phyloP scores from a whole-genome alignment of 1,140 invertebrate genomes.

The Drosophila setifemur region DNA sequence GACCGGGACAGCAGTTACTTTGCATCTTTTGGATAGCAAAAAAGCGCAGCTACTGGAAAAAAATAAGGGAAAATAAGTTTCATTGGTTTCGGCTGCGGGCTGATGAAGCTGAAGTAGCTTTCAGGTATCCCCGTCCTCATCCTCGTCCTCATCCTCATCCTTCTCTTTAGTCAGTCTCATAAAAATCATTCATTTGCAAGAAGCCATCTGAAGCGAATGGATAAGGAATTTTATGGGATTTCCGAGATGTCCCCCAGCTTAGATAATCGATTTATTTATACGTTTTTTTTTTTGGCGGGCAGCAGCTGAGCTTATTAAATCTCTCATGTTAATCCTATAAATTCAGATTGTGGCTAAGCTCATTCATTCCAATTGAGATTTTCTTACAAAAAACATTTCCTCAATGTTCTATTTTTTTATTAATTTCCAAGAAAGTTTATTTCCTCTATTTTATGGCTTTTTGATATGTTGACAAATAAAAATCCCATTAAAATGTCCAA shows the following conservation, averaged over 20 bases:
- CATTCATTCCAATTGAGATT: neutral
- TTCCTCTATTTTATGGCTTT: neutral
- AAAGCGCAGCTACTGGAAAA: conserved; percentile 2
- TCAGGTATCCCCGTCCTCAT: conserved; percentile 17
- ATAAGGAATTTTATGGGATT: conserved; percentile 5
- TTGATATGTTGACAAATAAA: conserved; percentile 17
- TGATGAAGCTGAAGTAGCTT: conserved; percentile 36
- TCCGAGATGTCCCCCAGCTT: neutral
- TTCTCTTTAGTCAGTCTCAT: conserved; percentile 21
- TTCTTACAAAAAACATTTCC: neutral
- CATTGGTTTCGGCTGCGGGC: conserved; percentile 41
- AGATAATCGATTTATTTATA: neutral
- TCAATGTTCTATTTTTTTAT: neutral
- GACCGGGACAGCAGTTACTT: conserved; percentile 50
- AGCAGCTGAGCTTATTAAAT: too few relatives aligned
- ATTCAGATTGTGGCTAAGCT: neutral
- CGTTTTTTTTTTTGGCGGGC: too few relatives aligned
- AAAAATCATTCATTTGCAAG: conserved; percentile 39
- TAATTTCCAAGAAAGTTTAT: neutral
- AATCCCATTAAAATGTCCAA: conserved; percentile 17
- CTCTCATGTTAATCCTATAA: too few relatives aligned
- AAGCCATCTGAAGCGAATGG: conserved; percentile 1
- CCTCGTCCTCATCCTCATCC: conserved; percentile 3
- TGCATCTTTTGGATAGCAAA: conserved; percentile 39
- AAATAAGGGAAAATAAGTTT: conserved; percentile 37